Percentiles rank a stretch among this genome's conserved stretches.
Conservation (phyloP, 2,888 invertebrate species). For the Melangyna quadrimaculata region DNA sequence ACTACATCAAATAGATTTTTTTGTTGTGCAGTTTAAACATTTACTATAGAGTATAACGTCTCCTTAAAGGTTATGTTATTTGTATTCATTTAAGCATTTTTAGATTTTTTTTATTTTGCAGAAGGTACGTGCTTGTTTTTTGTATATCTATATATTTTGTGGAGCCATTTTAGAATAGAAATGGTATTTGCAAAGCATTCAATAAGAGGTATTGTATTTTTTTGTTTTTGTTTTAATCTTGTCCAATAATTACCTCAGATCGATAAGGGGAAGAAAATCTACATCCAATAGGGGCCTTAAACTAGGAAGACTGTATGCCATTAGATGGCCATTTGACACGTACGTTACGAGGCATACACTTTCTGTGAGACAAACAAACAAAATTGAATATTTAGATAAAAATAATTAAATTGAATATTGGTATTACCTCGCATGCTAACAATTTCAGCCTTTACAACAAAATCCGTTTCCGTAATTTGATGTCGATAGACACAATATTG, state of each 20-base stretch:
- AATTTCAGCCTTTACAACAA: slow-evolving; percentile 96
- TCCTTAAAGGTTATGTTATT: slow-evolving; percentile 23
- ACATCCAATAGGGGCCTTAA: slow-evolving; percentile 95
- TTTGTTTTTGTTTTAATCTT: background rate
- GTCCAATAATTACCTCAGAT: slow-evolving; percentile 88
- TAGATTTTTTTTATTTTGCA: slow-evolving; percentile 18
- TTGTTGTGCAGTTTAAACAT: slow-evolving; percentile 62
- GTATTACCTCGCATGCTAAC: slow-evolving; percentile 91
- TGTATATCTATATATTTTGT: slow-evolving; percentile 14
- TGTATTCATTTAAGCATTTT: slow-evolving; percentile 21
- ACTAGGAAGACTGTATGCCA: slow-evolving; percentile 97
- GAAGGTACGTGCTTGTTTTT: slow-evolving; percentile 29
- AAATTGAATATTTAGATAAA: background rate
- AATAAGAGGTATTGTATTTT: background rate
- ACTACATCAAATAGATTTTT: slow-evolving; percentile 64
- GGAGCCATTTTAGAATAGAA: slow-evolving; percentile 29
- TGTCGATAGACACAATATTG: slow-evolving; percentile 97
- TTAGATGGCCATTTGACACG: slow-evolving; percentile 95
- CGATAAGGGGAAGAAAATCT: slow-evolving; percentile 96
- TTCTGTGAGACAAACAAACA: slow-evolving; percentile 84
- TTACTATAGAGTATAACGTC: slow-evolving; percentile 38
- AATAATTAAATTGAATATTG: background rate
- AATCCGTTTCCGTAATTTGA: slow-evolving; percentile 95
- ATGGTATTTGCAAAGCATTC: slow-evolving; percentile 32
- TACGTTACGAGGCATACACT: slow-evolving; percentile 97